phyloP scores from a whole-genome alignment of 1,140 invertebrate genomes.

The Lepeophtheirus salmonis region DNA sequence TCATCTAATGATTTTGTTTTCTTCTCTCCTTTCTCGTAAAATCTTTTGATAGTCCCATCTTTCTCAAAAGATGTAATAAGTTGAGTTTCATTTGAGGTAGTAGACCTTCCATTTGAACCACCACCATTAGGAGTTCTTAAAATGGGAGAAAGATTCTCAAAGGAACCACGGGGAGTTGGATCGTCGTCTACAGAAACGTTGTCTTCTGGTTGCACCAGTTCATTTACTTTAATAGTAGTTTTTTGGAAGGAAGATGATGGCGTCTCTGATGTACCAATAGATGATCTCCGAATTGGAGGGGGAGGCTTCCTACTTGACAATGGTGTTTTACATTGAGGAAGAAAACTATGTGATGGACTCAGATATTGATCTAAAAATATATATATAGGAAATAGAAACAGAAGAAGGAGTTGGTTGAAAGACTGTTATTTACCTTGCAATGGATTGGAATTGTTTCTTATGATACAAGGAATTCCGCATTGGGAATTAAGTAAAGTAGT shows the following conservation, averaged over 20 bases:
- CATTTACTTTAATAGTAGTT: too few species aligned
- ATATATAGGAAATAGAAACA: not conserved
- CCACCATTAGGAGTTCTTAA: too few species aligned
- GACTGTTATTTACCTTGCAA: too few species aligned
- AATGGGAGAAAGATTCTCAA: not conserved
- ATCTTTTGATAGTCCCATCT: not conserved
- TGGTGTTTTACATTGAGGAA: not conserved
- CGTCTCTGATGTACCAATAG: not conserved
- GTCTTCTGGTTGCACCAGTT: too few species aligned
- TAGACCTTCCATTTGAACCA: too few species aligned
- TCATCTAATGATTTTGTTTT: not conserved
- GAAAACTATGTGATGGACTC: not conserved
- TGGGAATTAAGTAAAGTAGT: too few species aligned
- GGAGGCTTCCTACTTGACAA: not conserved
- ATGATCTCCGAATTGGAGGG: not conserved
- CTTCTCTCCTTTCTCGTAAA: not conserved
- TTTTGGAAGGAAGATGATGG: too few species aligned
- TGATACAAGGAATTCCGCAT: too few species aligned
- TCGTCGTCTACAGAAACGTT: not conserved
- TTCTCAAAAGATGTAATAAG: not conserved
- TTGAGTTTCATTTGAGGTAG: not conserved
- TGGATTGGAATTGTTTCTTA: too few species aligned
- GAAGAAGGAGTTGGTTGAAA: too few species aligned
- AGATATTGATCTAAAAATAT: not conserved
- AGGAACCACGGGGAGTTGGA: not conserved